Evolutionary conservation across 2,888 invertebrate species (phyloP).

Genomic region (Pterostichus madidus): DNA sequence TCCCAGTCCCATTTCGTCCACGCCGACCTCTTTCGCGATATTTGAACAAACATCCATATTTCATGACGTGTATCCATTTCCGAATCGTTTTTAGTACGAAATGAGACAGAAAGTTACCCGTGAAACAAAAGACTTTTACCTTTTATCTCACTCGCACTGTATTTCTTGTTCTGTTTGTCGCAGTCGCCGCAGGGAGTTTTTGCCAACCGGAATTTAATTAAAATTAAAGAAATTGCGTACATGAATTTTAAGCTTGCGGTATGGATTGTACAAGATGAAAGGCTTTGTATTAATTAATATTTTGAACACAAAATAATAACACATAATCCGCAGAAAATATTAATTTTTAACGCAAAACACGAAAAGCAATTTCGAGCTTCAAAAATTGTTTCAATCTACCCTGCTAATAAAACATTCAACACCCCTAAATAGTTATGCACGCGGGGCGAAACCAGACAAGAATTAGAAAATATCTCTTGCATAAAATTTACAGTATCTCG

Average conservation of each 20-base stretch:
- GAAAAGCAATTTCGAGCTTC: background rate
- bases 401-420: no score
- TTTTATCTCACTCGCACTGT: conserved; percentile 44
- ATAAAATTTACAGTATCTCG: no score
- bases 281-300: conserved; percentile 48
- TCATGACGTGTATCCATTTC: conserved; percentile 63
- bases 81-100: conserved; percentile 63
- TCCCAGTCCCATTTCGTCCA: conserved; percentile 12
- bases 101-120: conserved; percentile 59
- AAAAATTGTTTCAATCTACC: no score
- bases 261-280: conserved; percentile 41
- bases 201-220: conserved; percentile 53
- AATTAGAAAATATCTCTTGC: no score
- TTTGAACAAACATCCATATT: conserved; percentile 65
- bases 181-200: conserved; percentile 22
- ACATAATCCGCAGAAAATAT: conserved; percentile 10
- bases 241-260: conserved; percentile 39
- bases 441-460: no score
- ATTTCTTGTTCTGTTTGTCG: conserved; percentile 46
- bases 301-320: conserved; percentile 38
- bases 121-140: conserved; percentile 52
- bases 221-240: conserved; percentile 54
- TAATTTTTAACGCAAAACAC: background rate
- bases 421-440: no score
- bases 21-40: conserved; percentile 57